A percentile compares a stretch with the other conserved stretches of the same genome.
phyloP scores from a whole-genome alignment of 2,113 vertebrate genomes.

The Camelus bactrianus region DNA sequence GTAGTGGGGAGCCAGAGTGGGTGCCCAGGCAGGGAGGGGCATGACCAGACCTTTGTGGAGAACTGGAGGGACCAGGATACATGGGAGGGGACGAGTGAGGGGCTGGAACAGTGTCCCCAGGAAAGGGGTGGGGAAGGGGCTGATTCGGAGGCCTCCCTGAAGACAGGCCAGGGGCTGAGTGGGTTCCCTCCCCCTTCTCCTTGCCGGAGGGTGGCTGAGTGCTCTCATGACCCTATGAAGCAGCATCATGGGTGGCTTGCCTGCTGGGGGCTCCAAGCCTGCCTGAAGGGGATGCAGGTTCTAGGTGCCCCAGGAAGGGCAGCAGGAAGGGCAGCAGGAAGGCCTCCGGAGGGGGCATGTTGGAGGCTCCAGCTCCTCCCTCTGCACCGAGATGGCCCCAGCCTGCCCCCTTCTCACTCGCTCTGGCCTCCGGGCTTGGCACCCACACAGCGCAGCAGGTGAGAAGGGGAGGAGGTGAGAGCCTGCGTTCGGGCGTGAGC shows the following conservation, averaged over 20 bases:
- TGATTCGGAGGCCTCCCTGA: neutral
- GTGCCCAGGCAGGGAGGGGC: neutral
- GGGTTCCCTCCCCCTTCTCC: neutral
- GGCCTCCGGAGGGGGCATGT: neutral
- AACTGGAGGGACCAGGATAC: neutral
- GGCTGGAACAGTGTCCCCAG: neutral
- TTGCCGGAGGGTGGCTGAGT: accelerated
- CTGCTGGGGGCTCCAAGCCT: neutral
- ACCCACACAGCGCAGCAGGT: neutral
- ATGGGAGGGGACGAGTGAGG: neutral
- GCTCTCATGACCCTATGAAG: neutral
- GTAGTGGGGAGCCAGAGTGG: neutral
- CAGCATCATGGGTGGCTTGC: neutral
- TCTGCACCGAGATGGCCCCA: accelerated
- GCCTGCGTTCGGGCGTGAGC: neutral
- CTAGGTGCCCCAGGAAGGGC: neutral
- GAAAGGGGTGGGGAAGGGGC: neutral
- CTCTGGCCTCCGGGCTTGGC: neutral
- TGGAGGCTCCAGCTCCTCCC: neutral
- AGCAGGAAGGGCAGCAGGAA: neutral
- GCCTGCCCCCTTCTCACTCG: neutral
- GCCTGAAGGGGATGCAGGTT: too few species aligned
- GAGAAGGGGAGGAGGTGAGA: slow-evolving; percentile 45
- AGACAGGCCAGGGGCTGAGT: neutral
- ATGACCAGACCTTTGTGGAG: neutral